Evolutionary conservation across 2,888 invertebrate genomes (phyloP), one percentile per base, ranked within the genome.

Genomic region (Drosophila mettleri): DNA sequence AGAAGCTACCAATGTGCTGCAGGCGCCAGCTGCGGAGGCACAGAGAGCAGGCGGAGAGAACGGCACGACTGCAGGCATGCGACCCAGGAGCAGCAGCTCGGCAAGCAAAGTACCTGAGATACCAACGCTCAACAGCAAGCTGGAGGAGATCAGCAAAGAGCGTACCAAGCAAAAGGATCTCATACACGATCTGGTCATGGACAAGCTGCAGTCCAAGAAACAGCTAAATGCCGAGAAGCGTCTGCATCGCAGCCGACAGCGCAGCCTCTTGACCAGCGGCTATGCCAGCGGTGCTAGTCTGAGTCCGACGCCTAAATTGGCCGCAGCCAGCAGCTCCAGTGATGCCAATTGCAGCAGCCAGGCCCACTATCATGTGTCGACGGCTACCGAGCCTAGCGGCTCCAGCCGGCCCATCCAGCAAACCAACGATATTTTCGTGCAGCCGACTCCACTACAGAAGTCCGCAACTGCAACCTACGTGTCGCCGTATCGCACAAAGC

Each of bases 101-200:
- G 81, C 87, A 9, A 80, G 81, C 53, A 89, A 91, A 83, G 89
- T 88, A 86, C 89, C 91, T 88, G 92, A 86, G 90, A 90, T 61
- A 93, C 94, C 52, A 93, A 94, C 94, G 2, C 94, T 95, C 3
- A 94, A 94, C 1, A 93, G 94, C 62, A 95, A 95, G 89, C 93
- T 96, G 58, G 96, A 96, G 90, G 95, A 96, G 92, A 94, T 97
- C 34, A 95, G 95, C 72, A 94, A 95, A 88, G 96, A 97, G 90
- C 93, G 97, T 59, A 95, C 95, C 38, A 95, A 96, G 88, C 97
- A 97, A 91, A 97, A 97, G 74, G 96, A 95, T 90, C 93, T 97
- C 27, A 96, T 97, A 48, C 95, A 97, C 84, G 95, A 97, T 90
- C 93, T 97, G 92, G 95, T 97, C 54, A 94, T 97, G 94, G 96